phyloP scores from a whole-genome alignment of 2,888 invertebrate genomes.

The Rhabditoides inermis region DNA sequence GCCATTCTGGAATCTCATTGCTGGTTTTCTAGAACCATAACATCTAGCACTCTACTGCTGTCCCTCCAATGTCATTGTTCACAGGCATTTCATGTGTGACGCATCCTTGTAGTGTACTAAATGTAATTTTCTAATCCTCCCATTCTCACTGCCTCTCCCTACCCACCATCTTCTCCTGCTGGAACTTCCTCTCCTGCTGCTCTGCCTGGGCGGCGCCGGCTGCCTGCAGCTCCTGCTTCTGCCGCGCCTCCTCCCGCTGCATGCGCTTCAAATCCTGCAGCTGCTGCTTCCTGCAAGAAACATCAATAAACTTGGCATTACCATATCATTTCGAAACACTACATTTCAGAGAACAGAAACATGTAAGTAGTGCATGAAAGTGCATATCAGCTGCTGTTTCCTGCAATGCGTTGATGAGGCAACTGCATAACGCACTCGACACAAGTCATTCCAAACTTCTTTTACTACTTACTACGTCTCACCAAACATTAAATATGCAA shows the following conservation, averaged over 20 bases:
- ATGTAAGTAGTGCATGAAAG: neutral
- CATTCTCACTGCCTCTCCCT: too few relatives aligned
- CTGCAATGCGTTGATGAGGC: neutral
- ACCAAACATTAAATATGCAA: neutral
- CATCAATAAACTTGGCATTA: too few relatives aligned
- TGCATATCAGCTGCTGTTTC: neutral
- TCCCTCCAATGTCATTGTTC: too few relatives aligned
- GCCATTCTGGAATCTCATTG: too few relatives aligned
- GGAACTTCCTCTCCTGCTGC: constrained; percentile 85
- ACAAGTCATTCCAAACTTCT: neutral
- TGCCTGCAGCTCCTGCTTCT: constrained; percentile 85
- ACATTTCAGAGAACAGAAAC: neutral
- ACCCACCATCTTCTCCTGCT: constrained; percentile 55
- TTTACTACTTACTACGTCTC: neutral
- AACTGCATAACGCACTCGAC: neutral
- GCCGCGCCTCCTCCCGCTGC: constrained; percentile 95
- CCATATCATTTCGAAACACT: neutral
- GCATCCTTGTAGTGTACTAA: too few relatives aligned
- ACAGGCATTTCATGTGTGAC: too few relatives aligned
- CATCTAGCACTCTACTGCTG: too few relatives aligned
- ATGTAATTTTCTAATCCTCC: neutral
- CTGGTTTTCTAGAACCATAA: too few relatives aligned
- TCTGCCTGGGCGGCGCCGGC: constrained; percentile 78
- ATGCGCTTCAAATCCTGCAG: constrained; percentile 89
- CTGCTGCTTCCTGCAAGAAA: constrained; percentile 72